Evolutionary conservation across 1,140 invertebrate species (phyloP).

Genomic region (Drosophila tropicalis): DNA sequence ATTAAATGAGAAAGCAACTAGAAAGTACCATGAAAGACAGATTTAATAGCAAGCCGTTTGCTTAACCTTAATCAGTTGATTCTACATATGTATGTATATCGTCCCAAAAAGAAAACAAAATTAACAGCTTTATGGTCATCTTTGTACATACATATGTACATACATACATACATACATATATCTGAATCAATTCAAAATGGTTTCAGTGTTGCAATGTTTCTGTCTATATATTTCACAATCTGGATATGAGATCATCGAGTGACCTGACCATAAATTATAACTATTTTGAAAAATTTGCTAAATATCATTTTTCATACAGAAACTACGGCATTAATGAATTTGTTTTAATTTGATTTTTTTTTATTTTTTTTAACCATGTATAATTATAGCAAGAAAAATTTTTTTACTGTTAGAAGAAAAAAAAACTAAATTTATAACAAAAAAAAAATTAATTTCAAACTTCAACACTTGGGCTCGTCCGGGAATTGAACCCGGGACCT

Average conservation of each 20-base stretch:
- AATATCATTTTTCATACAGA: background rate
- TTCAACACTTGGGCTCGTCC: conserved; percentile 86
- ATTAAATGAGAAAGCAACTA: background rate
- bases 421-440: conserved; percentile 21
- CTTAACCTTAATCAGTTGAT: no score
- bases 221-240: no score
- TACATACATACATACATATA: no score
- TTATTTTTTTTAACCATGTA: background rate
- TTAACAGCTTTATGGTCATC: no score
- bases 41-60: background rate
- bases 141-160: no score
- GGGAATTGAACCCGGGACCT: conserved; percentile 93
- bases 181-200: no score
- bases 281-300: background rate
- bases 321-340: background rate
- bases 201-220: no score
- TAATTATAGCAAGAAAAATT: conserved; percentile 12
- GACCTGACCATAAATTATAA: background rate
- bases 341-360: background rate
- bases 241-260: background rate
- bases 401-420: background rate
- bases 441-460: conserved; percentile 25
- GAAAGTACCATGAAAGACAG: background rate
- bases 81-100: background rate
- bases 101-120: no score